A percentile compares a stretch with the other conserved stretches of the same genome.
Conservation (phyloP, 2,888 invertebrate genomes). For the Cheilosia variabilis region DNA sequence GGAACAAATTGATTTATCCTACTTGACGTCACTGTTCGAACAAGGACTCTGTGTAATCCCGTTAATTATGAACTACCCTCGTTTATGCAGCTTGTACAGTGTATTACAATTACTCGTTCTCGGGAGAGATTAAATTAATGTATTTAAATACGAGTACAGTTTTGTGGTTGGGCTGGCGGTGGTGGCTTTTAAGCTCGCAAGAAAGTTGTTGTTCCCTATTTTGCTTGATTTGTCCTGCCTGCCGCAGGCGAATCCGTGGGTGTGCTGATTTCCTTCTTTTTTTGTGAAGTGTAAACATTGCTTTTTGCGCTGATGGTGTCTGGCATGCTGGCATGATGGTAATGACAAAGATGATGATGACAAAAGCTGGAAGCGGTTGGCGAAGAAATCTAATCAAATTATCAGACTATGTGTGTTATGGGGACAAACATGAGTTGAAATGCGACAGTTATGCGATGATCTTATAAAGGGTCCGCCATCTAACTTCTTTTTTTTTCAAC, state of each 20-base stretch:
- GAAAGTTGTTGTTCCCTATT: slow-evolving; percentile 14
- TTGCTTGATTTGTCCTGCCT: not conserved
- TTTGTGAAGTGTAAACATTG: not conserved
- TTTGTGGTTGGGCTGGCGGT: not conserved
- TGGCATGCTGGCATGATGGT: not conserved
- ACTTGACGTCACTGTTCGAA: slow-evolving; percentile 23
- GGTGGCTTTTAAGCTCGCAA: slow-evolving; percentile 25
- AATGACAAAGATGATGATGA: slow-evolving; percentile 11
- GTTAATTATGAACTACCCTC: slow-evolving; percentile 16
- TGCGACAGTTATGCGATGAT: too few relatives aligned
- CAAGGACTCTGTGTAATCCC: slow-evolving; percentile 4
- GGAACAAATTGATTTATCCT: slow-evolving; percentile 19
- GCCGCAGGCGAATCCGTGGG: too few relatives aligned
- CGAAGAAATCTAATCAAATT: slow-evolving; percentile 10
- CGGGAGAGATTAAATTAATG: slow-evolving; percentile 40
- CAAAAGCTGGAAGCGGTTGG: not conserved
- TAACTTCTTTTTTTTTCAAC: too few relatives aligned
- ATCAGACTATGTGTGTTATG: not conserved
- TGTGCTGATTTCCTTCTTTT: not conserved
- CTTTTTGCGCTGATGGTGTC: not conserved
- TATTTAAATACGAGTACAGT: slow-evolving; percentile 18
- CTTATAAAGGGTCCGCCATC: too few relatives aligned
- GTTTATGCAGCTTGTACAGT: not conserved
- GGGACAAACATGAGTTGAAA: slow-evolving; percentile 1
- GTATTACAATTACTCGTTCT: not conserved